phyloP scores from a whole-genome alignment of 2,113 vertebrate genomes.

The Brienomyrus longianalis region DNA sequence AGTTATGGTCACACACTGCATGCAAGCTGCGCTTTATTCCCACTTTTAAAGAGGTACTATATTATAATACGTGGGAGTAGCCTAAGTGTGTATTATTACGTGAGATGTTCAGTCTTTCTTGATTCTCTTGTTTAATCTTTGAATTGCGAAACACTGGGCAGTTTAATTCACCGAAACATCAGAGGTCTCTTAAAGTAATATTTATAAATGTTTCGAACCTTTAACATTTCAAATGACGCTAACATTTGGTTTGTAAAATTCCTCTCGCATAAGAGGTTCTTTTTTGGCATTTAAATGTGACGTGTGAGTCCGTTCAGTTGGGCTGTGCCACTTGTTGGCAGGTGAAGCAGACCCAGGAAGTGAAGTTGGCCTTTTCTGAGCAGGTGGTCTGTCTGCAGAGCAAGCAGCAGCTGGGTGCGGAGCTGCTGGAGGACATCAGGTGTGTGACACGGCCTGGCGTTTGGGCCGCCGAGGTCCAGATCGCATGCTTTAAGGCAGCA shows the following conservation, averaged over 20 bases:
- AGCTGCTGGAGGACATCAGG: constrained; percentile 85
- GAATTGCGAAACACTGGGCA: neutral
- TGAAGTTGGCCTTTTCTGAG: constrained; percentile 74
- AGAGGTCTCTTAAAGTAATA: neutral
- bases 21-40: neutral
- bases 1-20: neutral
- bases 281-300: neutral
- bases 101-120: neutral
- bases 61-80: neutral
- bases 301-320: neutral
- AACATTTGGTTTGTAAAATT: neutral
- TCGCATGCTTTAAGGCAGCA: neutral
- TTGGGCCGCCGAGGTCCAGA: neutral
- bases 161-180: neutral
- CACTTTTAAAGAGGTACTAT: neutral
- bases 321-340: constrained; percentile 29
- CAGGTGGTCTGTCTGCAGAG: constrained; percentile 72
- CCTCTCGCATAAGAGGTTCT: neutral
- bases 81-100: neutral
- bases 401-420: constrained; percentile 73
- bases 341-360: constrained; percentile 78
- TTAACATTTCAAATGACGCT: neutral
- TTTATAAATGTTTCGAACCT: neutral
- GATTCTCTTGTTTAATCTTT: neutral
- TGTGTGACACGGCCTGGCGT: constrained; percentile 32